A percentile compares a stretch with the other conserved stretches of the same genome.
Evolutionary conservation across 2,888 invertebrate species (phyloP).

Genomic region (Mellilla xanthometata): DNA sequence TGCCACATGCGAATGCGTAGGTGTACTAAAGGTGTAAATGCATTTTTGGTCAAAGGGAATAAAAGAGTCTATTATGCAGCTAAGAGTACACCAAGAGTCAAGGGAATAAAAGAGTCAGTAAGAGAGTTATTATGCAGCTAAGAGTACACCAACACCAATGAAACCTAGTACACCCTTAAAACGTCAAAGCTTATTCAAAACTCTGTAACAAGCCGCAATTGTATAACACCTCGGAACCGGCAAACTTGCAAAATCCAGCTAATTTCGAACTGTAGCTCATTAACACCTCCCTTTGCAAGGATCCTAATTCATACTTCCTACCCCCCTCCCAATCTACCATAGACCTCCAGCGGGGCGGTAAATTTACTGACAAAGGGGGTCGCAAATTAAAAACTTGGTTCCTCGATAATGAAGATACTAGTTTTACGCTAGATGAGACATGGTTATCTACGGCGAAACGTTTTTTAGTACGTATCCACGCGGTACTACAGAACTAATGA

Average conservation of each 20-base stretch:
- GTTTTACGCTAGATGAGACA: constrained; percentile 46
- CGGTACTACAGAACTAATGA: too few species aligned
- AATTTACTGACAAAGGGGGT: constrained; percentile 69
- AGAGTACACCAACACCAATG: too few species aligned
- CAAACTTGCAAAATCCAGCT: constrained; percentile 22
- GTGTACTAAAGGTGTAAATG: too few species aligned
- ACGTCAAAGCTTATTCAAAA: background rate
- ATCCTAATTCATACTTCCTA: constrained; percentile 73
- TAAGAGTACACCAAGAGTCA: too few species aligned
- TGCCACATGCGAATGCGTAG: too few species aligned
- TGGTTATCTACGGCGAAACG: too few species aligned
- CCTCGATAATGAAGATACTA: constrained; percentile 52
- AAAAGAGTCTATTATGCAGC: too few species aligned
- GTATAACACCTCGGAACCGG: constrained; percentile 4
- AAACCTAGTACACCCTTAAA: background rate
- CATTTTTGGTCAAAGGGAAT: too few species aligned
- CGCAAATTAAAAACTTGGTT: constrained; percentile 73
- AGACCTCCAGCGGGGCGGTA: constrained; percentile 65
- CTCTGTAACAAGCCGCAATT: constrained; percentile 5
- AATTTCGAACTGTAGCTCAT: constrained; percentile 49
- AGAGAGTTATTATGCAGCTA: too few species aligned
- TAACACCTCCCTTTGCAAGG: constrained; percentile 54
- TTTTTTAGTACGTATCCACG: too few species aligned
- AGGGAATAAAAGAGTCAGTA: too few species aligned
- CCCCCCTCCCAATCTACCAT: constrained; percentile 34